phyloP scores from a whole-genome alignment of 2,797 vertebrate species.

The Pampus argenteus region DNA sequence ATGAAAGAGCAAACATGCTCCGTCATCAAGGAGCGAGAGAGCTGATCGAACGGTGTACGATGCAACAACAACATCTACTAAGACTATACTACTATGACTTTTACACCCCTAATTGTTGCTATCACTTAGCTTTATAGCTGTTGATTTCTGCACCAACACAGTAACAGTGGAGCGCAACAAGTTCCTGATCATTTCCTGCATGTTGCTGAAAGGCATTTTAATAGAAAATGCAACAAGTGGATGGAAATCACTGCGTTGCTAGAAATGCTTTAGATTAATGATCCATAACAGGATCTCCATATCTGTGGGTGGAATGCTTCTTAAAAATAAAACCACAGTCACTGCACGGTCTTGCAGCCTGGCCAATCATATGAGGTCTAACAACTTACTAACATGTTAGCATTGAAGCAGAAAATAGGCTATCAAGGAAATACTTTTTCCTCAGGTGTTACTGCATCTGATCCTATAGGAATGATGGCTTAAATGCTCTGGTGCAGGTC shows the following conservation, averaged over 20 bases:
- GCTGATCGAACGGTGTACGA: too few species aligned
- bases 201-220: neutral
- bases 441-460: neutral
- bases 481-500: too few species aligned
- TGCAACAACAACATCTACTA: neutral
- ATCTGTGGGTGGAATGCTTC: too few species aligned
- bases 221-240: neutral
- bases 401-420: slow-evolving; percentile 10
- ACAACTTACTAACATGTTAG: neutral
- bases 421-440: neutral
- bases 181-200: neutral
- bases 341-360: too few species aligned
- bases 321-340: neutral
- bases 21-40: neutral
- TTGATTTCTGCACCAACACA: neutral
- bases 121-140: neutral
- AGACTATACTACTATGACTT: too few species aligned
- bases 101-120: too few species aligned
- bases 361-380: neutral
- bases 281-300: neutral
- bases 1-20: neutral
- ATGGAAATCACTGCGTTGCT: neutral
- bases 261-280: neutral
- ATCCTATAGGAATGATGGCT: too few species aligned
- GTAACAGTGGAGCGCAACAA: neutral